Base-by-base conservation (phyloP, 2,797 vertebrate genomes). In the Rhinophrynus dorsalis region DNA sequence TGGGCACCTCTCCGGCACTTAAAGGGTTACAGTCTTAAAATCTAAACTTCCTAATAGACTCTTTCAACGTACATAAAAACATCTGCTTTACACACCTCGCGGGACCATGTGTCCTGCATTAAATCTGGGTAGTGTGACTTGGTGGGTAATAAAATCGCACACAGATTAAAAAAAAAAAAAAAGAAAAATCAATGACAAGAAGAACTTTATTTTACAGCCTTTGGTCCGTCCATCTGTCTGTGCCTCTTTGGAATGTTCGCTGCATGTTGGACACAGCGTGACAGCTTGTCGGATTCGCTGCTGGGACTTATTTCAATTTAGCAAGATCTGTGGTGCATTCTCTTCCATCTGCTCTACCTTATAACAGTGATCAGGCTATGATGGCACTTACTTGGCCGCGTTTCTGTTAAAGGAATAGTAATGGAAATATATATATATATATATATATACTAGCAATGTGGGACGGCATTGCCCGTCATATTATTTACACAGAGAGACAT, bases 221-320 rank as follows among this genome's bases (percentile, higher is more conserved):
- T 58, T 38, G 65, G 42, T 29, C 21, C 6, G n/a, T 50, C 44
- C 66, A 68, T 68, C 66, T 68, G 66, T 42, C 44, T 32, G 5
- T 8, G 54, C 23, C 55, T 51, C 66, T 21, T 30, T 37, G 66
- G 55, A 52, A 40, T 9, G 15, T 8, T 0, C 9, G 32, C 13
- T 26, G 32, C 45, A 48, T 68, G 55, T 68, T 17, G 48, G 62
- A 65, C 62, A 65, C 17, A 9, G 35, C 7, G 7, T 40, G 42
- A 60, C 66, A 60, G 66, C 66, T 68, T 68, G 66, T 32, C 17
- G 5, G 35, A n/a, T 30, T 7, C 66, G 60, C 56, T 37, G 48
- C 18, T 40, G 66, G 56, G 66, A 68, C 11, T 51, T 51, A 1
- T 40, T 51, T 20, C 6, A 17, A 68, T 45, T 30, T 23, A 21